These are phyloP conservation scores for Tangachromis dhanisi DNA, from an alignment of 2,113 vertebrate species.

Conservation along the genomic window DNA sequence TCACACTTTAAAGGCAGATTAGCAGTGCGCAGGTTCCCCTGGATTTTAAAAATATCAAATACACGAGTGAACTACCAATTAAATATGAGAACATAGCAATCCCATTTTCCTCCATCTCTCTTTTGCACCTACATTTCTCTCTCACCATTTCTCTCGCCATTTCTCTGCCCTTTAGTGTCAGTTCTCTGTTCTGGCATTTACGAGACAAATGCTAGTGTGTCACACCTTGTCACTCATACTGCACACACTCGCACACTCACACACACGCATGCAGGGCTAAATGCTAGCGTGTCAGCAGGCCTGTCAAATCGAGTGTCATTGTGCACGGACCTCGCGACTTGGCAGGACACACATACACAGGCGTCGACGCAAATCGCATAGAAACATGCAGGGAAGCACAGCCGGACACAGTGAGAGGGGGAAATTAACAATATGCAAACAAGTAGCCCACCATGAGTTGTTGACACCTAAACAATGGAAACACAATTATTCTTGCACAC, in stretches of 20 bases:
- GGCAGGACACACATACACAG: not conserved
- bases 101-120: not conserved
- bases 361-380: not conserved
- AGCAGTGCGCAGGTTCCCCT: not conserved
- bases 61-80: conserved; percentile 4
- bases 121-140: not conserved
- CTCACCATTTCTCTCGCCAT: not conserved
- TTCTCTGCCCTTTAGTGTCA: conserved; percentile 64
- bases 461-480: conserved; percentile 49
- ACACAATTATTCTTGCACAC: conserved; percentile 37
- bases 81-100: conserved; percentile 2
- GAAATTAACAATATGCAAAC: conserved; percentile 68
- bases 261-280: conserved; percentile 2
- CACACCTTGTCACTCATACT: conserved; percentile 62
- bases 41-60: conserved; percentile 7
- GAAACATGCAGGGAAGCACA: conserved; percentile 20
- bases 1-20: conserved; percentile 27
- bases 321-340: conserved; percentile 19
- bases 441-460: conserved; percentile 26
- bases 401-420: conserved; percentile 4
- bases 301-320: conserved; percentile 44
- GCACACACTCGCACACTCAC: not conserved
- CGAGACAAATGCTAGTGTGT: conserved; percentile 68
- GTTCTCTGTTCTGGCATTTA: conserved; percentile 67
- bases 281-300: conserved; percentile 57